A percentile compares a stretch with the other conserved stretches of the same genome.
phyloP scores from a whole-genome alignment of 2,113 vertebrate species.

The Vanacampus margaritifer region DNA sequence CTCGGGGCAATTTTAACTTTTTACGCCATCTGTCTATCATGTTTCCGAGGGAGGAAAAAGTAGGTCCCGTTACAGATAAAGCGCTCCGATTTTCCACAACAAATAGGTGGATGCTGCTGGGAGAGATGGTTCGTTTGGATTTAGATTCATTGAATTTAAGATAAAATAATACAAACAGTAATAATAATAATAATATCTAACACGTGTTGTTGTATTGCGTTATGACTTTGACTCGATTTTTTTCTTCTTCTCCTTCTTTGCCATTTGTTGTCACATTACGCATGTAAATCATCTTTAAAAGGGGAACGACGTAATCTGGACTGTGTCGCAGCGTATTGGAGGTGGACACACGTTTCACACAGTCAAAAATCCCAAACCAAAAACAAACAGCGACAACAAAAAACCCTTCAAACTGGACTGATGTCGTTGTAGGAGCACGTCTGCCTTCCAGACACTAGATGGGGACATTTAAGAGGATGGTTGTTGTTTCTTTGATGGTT shows the following conservation, averaged over 20 bases:
- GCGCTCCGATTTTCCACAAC: slow-evolving; percentile 70
- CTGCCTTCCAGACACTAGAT: slow-evolving; percentile 1
- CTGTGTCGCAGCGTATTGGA: no score
- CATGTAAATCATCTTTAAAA: no score
- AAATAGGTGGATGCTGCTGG: slow-evolving; percentile 3
- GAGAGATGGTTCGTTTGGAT: neutral
- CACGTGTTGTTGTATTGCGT: neutral
- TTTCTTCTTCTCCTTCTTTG: neutral
- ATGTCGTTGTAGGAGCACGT: neutral
- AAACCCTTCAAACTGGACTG: neutral
- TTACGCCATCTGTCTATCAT: slow-evolving; percentile 88
- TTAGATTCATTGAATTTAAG: slow-evolving; percentile 9
- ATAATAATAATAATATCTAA: neutral
- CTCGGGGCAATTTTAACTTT: slow-evolving; percentile 78
- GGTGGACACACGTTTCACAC: neutral
- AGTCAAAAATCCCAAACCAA: no score
- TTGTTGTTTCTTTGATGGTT: neutral
- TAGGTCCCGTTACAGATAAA: slow-evolving; percentile 57
- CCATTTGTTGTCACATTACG: slow-evolving; percentile 13
- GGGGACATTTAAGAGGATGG: slow-evolving; percentile 1
- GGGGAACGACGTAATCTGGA: no score
- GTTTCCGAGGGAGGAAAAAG: slow-evolving; percentile 65
- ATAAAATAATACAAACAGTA: no score
- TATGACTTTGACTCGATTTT: no score
- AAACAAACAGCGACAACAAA: no score